Conservation (phyloP, 64 coral and sea anemone genomes). For the Stichodactyla helianthus region DNA sequence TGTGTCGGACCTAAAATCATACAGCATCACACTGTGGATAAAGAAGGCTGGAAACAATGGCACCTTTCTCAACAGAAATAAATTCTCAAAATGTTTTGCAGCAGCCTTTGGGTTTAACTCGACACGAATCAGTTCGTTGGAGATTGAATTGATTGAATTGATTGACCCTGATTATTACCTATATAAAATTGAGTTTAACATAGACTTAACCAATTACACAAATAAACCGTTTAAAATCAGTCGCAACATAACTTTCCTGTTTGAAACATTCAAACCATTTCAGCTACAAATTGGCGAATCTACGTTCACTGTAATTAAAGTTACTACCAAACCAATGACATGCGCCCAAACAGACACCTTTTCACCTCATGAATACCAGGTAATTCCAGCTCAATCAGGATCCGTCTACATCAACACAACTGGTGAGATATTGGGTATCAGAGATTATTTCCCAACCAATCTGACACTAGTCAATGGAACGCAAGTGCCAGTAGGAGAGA, state of each 20-base stretch:
- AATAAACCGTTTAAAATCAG: not conserved
- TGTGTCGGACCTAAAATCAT: not conserved
- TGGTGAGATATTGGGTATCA: constrained; percentile 8
- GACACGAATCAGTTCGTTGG: not conserved
- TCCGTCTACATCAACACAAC: not conserved
- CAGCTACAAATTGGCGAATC: not conserved
- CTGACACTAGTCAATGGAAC: not conserved
- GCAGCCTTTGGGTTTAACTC: not conserved
- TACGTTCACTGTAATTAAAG: not conserved
- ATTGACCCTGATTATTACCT: not conserved
- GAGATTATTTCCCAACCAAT: constrained; percentile 18
- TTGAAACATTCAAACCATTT: not conserved
- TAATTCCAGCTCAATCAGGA: not conserved
- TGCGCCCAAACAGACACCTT: constrained; percentile 7
- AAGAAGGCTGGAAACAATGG: not conserved
- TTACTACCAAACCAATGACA: not conserved
- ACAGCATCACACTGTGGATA: not conserved
- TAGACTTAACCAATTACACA: not conserved
- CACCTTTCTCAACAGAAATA: no score
- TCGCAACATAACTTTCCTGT: not conserved
- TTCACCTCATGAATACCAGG: not conserved
- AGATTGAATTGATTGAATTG: not conserved
- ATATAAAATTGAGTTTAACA: not conserved
- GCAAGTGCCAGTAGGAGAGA: not conserved
- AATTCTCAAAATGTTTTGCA: not conserved